Percentiles rank a stretch among this genome's conserved stretches.
Conservation (phyloP, 1,140 invertebrate genomes). For the Periplaneta americana region DNA sequence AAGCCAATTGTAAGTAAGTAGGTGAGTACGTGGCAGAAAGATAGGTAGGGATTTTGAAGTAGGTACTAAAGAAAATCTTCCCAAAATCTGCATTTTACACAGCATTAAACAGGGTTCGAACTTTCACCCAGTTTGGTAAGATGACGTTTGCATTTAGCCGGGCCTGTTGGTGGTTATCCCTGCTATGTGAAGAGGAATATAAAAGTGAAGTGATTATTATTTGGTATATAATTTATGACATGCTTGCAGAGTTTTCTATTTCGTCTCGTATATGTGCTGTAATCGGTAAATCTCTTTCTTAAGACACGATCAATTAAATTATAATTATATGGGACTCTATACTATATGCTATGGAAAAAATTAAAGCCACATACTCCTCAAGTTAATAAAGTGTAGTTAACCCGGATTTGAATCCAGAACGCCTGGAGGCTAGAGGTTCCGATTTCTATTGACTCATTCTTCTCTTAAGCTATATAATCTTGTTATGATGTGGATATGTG, state of each 20-base stretch:
- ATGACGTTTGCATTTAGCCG: too few relatives aligned
- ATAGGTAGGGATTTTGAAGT: too few relatives aligned
- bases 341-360: not conserved
- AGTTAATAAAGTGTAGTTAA: not conserved
- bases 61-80: too few relatives aligned
- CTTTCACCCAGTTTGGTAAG: too few relatives aligned
- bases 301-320: not conserved
- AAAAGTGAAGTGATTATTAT: not conserved
- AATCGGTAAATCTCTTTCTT: not conserved
- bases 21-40: too few relatives aligned
- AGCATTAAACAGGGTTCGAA: too few relatives aligned
- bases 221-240: not conserved
- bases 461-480: too few relatives aligned
- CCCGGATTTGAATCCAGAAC: not conserved
- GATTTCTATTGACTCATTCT: too few relatives aligned
- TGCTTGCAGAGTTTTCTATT: not conserved
- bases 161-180: not conserved
- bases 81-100: too few relatives aligned
- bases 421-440: not conserved
- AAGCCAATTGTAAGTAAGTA: too few relatives aligned
- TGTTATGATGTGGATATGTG: too few relatives aligned
- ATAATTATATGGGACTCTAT: not conserved
- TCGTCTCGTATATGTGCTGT: too few relatives aligned
- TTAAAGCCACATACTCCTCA: not conserved
- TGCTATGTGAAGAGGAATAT: not conserved